Percentiles rank a stretch among this genome's conserved stretches.
Conservation (phyloP, 2,113 vertebrate species). For the Gallinago paraguaiae region DNA sequence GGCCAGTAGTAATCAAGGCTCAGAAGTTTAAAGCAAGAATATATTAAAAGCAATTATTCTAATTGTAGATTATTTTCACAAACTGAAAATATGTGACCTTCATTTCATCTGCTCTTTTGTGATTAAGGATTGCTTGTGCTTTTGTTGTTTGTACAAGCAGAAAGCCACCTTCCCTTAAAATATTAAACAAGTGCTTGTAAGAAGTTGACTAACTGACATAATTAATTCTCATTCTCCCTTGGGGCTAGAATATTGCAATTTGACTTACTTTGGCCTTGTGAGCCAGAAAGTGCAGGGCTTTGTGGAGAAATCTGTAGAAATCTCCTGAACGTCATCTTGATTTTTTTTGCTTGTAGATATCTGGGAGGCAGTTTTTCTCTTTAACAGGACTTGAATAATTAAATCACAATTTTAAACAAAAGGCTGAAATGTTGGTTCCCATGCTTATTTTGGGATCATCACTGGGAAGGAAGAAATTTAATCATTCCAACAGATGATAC, state of each 20-base stretch:
- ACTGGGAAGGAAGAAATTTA: neutral
- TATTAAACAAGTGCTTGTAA: neutral
- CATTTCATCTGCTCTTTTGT: neutral
- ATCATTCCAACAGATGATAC: neutral
- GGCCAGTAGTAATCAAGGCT: neutral
- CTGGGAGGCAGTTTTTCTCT: neutral
- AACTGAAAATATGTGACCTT: neutral
- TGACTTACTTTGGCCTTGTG: neutral
- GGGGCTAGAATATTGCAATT: neutral
- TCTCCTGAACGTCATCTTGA: neutral
- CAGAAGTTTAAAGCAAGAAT: neutral
- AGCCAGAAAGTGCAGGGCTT: neutral
- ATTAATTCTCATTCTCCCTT: neutral
- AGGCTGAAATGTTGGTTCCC: neutral
- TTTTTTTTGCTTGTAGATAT: neutral
- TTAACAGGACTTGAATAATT: neutral
- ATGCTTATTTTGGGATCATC: neutral
- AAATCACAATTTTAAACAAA: neutral
- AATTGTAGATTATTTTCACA: neutral
- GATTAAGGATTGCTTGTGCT: neutral
- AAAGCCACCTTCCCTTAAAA: neutral
- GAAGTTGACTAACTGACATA: neutral
- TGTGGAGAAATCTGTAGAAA: neutral
- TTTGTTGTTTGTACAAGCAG: neutral
- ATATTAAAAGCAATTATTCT: neutral